A percentile compares a stretch with the other conserved stretches of the same genome.
phyloP scores from a whole-genome alignment of 2,113 vertebrate species.

The Cricetomys ansorgei region DNA sequence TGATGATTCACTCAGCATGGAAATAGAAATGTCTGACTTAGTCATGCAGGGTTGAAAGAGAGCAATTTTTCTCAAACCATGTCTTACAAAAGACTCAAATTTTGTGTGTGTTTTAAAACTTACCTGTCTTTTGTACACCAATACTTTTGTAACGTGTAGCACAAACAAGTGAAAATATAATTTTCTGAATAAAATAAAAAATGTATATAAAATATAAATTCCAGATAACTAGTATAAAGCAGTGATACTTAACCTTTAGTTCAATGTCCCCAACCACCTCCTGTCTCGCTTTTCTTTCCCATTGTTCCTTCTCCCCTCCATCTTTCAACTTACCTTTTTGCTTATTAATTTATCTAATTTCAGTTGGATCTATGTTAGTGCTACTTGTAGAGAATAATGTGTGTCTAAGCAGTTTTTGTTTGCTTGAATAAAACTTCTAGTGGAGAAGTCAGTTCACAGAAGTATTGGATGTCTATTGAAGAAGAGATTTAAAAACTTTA shows the following conservation, averaged over 20 bases:
- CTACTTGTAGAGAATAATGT: background rate
- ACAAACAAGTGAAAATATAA: conserved; percentile 10
- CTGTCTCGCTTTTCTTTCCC: background rate
- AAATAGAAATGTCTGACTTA: conserved; percentile 23
- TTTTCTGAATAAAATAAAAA: too few species aligned
- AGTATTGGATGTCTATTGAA: background rate
- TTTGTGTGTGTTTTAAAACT: background rate
- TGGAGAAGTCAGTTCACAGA: background rate
- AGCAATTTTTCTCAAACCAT: background rate
- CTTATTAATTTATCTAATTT: background rate
- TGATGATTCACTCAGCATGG: conserved; percentile 9
- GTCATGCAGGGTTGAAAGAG: background rate
- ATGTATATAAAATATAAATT: background rate
- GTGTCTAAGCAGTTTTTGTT: background rate
- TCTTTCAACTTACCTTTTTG: background rate
- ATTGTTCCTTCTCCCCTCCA: background rate
- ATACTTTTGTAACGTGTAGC: background rate
- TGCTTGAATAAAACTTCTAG: background rate
- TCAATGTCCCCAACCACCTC: background rate
- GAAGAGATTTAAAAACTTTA: conserved; percentile 2
- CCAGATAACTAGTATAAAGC: background rate
- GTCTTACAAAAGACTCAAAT: background rate
- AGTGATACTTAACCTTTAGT: background rate
- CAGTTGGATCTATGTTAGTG: background rate
- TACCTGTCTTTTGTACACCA: background rate